Percentiles rank a stretch among this genome's conserved stretches.
phyloP scores from a whole-genome alignment of 2,888 invertebrate genomes.

The Allygus modestus region DNA sequence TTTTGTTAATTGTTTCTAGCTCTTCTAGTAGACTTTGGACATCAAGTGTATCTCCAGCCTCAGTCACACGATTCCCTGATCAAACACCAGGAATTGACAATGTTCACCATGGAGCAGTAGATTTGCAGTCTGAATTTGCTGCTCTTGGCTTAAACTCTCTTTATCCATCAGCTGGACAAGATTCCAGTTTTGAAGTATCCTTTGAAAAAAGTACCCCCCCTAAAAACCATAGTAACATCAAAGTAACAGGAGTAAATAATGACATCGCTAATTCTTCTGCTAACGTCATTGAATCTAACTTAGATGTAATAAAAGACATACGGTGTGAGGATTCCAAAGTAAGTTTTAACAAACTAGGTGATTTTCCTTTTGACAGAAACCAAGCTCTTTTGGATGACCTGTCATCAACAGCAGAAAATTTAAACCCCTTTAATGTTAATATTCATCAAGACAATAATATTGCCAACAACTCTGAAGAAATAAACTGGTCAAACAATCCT shows the following conservation, averaged over 20 bases:
- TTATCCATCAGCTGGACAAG: neutral
- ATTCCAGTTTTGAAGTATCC: neutral
- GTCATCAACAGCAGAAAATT: neutral
- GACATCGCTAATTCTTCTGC: neutral
- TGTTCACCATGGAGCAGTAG: neutral
- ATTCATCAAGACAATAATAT: too few species aligned
- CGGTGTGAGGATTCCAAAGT: neutral
- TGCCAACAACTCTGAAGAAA: too few species aligned
- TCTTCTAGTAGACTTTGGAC: neutral
- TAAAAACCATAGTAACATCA: neutral
- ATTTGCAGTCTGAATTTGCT: conserved; percentile 15
- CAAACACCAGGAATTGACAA: neutral
- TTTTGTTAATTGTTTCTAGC: conserved; percentile 1
- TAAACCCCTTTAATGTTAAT: too few species aligned
- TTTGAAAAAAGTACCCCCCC: neutral
- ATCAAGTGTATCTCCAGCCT: neutral
- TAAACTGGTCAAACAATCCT: neutral
- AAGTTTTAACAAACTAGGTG: neutral
- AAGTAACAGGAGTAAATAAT: neutral
- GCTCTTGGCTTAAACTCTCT: conserved; percentile 35
- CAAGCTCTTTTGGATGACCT: neutral
- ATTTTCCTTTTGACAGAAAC: neutral
- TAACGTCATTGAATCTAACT: neutral
- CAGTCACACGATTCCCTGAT: neutral
- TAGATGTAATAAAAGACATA: neutral